A percentile compares a stretch with the other conserved stretches of the same genome.
These are phyloP conservation scores for Anisognathus igniventris DNA, from an alignment of 2,797 vertebrate species.

Conservation along the genomic window DNA sequence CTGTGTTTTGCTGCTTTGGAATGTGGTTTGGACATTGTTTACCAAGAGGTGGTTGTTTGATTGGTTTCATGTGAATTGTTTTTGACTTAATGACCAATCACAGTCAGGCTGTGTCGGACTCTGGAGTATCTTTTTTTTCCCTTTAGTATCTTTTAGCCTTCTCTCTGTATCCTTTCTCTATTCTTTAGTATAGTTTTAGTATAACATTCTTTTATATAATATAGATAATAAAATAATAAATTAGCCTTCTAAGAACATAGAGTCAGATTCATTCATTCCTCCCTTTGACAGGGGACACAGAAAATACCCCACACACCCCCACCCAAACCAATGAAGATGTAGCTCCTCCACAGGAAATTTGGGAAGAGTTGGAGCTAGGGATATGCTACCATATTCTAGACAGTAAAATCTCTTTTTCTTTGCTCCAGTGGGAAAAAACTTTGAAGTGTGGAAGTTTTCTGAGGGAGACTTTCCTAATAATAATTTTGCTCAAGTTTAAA, in stretches of 20 bases:
- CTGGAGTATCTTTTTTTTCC: no score
- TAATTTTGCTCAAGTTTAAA: not conserved
- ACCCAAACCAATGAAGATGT: rapidly evolving
- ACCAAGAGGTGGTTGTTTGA: not conserved
- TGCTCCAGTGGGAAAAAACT: not conserved
- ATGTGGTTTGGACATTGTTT: not conserved
- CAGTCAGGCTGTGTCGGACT: not conserved
- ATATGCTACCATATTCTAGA: no score
- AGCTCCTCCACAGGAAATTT: not conserved
- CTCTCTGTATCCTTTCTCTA: not conserved
- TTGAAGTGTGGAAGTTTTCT: not conserved
- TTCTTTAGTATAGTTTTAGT: not conserved
- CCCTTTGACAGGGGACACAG: not conserved
- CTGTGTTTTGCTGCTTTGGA: not conserved
- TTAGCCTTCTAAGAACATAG: not conserved
- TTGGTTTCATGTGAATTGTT: not conserved
- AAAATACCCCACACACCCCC: not conserved
- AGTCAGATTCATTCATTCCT: not conserved
- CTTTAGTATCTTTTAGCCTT: not conserved
- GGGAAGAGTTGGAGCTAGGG: not conserved
- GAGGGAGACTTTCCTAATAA: not conserved
- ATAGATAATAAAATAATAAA: not conserved
- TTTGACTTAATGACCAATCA: not conserved
- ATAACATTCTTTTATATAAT: not conserved
- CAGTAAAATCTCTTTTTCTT: not conserved